Base-by-base conservation (phyloP, 2,888 invertebrate genomes). In the Matsumyia berberina region DNA sequence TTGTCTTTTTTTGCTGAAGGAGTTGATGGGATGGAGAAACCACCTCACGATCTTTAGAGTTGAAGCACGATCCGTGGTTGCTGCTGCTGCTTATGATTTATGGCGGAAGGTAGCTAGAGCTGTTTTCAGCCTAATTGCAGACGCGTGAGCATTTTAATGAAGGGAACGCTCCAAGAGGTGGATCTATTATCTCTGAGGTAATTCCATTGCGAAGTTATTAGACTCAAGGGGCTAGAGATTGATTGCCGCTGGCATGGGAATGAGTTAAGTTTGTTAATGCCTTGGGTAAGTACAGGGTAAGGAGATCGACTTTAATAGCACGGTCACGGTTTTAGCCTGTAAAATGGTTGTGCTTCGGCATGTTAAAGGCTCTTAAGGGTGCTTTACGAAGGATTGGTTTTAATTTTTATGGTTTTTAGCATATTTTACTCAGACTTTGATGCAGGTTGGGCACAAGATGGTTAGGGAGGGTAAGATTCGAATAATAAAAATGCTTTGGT, bases 141-240 rank as follows among this genome's bases (percentile, higher is more conserved):
- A 62, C 77, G 72, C 77, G 66, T 77, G 72, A 82, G 77, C 37
- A 53, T 77, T 53, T 76, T 81, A 81, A 66, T 72, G 77, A 77
- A 70, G 66, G 53, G 64, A 74, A 57, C 53, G 6, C 19, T 24
- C 19, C 11, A 37, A 33, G 42, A 11, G 42, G 66, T 39, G 44
- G 39, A 80, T 81, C 76, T 64, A 74, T 74, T 67, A 49, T 29
- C 55, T 46, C 49, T 46, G 62, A 74, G 11, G 67, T 57, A 74
- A 76, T 58, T 42, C 12, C 37, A 53, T 60, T 49, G 46, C 2
- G 31, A 6, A 39, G 8, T 42, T 11, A 53, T 55, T 57, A 31
- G 29, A 33, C 39, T 35, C 37, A 53, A 31, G n/a, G 12, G 31
- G 39, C 42, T 35, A 33, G 24, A 57, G 31, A 62, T 42, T 12